Conservation (phyloP, 2,888 invertebrate genomes). For the Eupithecia dodoneata region DNA sequence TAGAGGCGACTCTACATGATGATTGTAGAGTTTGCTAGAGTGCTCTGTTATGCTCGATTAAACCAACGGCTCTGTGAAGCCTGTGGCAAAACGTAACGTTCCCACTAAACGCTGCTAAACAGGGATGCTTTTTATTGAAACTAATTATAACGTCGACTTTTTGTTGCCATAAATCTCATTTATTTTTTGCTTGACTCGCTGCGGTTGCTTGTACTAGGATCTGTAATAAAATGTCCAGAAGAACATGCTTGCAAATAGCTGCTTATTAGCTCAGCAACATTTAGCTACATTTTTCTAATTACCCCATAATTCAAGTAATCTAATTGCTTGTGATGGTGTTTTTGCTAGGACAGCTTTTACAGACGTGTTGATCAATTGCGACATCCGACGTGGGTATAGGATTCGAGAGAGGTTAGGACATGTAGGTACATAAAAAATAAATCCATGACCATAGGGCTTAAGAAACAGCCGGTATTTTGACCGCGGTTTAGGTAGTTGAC, state of each 20-base stretch:
- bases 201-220: slow-evolving; percentile 29
- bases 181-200: slow-evolving; percentile 64
- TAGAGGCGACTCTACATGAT: not conserved
- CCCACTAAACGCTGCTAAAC: slow-evolving; percentile 49
- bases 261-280: slow-evolving; percentile 17
- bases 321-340: slow-evolving; percentile 6
- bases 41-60: not conserved
- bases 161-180: slow-evolving; percentile 71
- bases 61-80: slow-evolving; percentile 3
- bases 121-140: slow-evolving; percentile 56
- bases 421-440: not conserved
- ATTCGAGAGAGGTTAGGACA: not conserved
- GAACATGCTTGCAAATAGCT: slow-evolving; percentile 5
- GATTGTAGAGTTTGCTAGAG: not conserved
- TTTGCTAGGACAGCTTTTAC: slow-evolving; percentile 3
- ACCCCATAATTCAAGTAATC: slow-evolving; percentile 11
- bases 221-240: slow-evolving; percentile 15
- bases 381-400: not conserved
- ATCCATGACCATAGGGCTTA: not conserved
- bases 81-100: slow-evolving; percentile 34
- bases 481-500: not conserved
- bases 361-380: slow-evolving; percentile 16
- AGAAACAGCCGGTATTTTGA: not conserved
- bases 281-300: slow-evolving; percentile 23
- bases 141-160: slow-evolving; percentile 77